These are phyloP conservation scores for Selene dorsalis DNA, from an alignment of 2,797 vertebrate species.

Conservation along the genomic window DNA sequence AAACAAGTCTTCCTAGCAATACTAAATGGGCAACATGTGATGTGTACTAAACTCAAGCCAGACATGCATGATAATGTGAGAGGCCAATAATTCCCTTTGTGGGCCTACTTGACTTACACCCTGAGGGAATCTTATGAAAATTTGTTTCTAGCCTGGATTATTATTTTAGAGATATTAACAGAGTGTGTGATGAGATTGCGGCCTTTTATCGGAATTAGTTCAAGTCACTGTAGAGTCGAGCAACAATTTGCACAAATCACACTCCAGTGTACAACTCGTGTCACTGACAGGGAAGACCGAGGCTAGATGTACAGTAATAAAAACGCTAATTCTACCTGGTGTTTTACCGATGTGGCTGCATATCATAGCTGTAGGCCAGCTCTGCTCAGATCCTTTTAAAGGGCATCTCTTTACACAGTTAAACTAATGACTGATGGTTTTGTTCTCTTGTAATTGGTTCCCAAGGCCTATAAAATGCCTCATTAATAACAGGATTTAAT, in stretches of 20 bases:
- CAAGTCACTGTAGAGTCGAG: not conserved
- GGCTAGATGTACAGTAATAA: not conserved
- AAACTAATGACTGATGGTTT: constrained; percentile 64
- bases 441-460: constrained; percentile 68
- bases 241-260: constrained; percentile 1
- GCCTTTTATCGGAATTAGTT: not conserved
- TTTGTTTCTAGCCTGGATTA: not conserved
- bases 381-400: constrained; percentile 57
- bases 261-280: constrained; percentile 2
- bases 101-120: not conserved
- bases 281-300: not conserved
- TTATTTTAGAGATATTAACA: constrained; percentile 2
- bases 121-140: not conserved
- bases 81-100: not conserved
- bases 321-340: constrained; percentile 8
- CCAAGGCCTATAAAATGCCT: constrained; percentile 60
- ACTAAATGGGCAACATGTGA: not conserved
- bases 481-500: constrained; percentile 73
- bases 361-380: constrained; percentile 25
- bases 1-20: not conserved
- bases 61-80: not conserved
- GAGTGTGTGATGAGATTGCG: not conserved
- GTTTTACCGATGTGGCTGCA: constrained; percentile 21
- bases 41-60: not conserved
- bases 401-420: constrained; percentile 60